phyloP scores from a whole-genome alignment of 2,888 invertebrate genomes.

The Synanthedon formicaeformis region DNA sequence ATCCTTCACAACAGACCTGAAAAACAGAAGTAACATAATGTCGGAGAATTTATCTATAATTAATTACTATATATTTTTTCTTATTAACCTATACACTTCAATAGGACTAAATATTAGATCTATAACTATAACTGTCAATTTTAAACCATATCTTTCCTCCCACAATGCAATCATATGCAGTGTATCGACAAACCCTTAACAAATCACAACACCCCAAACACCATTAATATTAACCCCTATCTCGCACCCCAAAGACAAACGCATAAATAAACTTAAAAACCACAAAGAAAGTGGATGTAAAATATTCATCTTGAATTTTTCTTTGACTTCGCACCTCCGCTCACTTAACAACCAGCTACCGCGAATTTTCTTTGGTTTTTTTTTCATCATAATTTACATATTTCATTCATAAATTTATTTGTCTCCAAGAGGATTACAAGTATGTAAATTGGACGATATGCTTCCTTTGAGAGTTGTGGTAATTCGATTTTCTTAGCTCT shows the following conservation, averaged over 20 bases:
- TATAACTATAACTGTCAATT: too few relatives aligned
- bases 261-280: constrained; percentile 54
- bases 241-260: constrained; percentile 19
- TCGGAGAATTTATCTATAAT: too few relatives aligned
- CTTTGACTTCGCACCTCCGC: constrained; percentile 39
- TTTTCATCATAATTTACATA: constrained; percentile 48
- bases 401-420: constrained; percentile 44
- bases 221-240: constrained; percentile 45
- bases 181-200: neutral
- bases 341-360: constrained; percentile 24
- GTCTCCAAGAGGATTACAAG: constrained; percentile 40
- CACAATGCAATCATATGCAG: too few relatives aligned
- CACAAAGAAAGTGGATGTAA: constrained; percentile 41
- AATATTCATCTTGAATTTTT: constrained; percentile 39
- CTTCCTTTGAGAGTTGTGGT: constrained; percentile 17
- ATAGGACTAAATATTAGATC: too few relatives aligned
- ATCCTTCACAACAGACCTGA: too few relatives aligned
- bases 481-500: neutral
- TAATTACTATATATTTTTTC: too few relatives aligned
- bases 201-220: constrained; percentile 13
- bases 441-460: constrained; percentile 39
- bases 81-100: too few relatives aligned
- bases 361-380: constrained; percentile 23
- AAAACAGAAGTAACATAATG: too few relatives aligned
- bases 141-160: too few relatives aligned